Evolutionary conservation across 1,140 invertebrate species (phyloP), one percentile per base, ranked within the genome.

Genomic region (Bursaphelenchus mucronatus): DNA sequence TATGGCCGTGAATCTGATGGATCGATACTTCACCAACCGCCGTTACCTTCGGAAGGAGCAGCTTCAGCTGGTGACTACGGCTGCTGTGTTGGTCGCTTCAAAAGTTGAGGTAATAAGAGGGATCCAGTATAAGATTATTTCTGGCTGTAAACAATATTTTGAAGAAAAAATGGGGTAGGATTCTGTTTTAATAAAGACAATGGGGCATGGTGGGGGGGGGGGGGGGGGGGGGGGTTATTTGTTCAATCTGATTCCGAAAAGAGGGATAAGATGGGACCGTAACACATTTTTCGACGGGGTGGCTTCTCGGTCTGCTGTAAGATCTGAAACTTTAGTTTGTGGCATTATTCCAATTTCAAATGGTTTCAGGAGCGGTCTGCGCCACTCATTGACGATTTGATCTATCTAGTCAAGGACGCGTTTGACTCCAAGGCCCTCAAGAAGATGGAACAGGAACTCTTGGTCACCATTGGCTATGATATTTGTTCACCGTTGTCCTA

Each of bases 401-500:
- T 95, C 15, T 97, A 94, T 82, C 91, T 97, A 73, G 30, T 30
- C 30, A 13, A 55, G 19, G 54, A 55, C 4, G 13, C 54, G 2
- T 30, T 30, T 30, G 30, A 30, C 30, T 85, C 88, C 54, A 84
- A 86, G 64, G 89, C 96, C 81, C 83, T 98, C 39, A 86, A 94
- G 46, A 83, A 85, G 59, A 95, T 97, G 91, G 95, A 98, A 85
- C 89, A 88, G 44, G 88, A 88, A 73, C 85, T 97, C 43, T 83
- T 97, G 8, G 88, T 88, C 76, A 86, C 87, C 4, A 84, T 97
- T 52, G 87, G 89, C 67, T 98, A 89, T 83, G 89, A 97, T 82
- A 85, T 98, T 63, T 92, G 94, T 49, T 87, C 93, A 65, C 94
- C 95, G 13, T 85, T 97, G 3, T 96, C 92, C 0, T 98, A 98